Base-by-base conservation (phyloP, 2,888 invertebrate genomes). In the Opisthograptis luteolata region DNA sequence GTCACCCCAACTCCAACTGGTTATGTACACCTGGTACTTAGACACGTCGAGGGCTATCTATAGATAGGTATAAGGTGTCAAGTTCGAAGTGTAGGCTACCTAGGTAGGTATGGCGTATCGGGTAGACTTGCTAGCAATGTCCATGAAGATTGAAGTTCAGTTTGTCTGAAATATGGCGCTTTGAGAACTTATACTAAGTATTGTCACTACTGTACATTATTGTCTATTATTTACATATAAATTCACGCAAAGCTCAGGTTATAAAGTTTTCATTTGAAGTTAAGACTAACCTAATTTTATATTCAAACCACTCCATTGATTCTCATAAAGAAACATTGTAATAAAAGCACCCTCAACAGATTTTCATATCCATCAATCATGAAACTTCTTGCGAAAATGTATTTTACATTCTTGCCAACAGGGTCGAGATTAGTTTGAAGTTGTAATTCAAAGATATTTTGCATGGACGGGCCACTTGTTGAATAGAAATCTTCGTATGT, bases 11-110 rank as follows among this genome's bases (percentile, higher is more conserved):
- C 82, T 81, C 78, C 82, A 79, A 73, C 78, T 76, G 75, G 73
- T 76, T 85, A 87, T 88, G 77, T 83, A 76, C 84, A 87, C 87
- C 87, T 88, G 87, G 84, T 85, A 82, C 81, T 79, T 79, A 78
- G 70, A 70, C 58, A 28, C 28, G 45, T 52, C 22, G 52, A 52
- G 46, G 58, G 24, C 7, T 13, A 9, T 8, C 27, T 47, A 30
- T 52, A 35, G 32, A 34, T 32, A 27, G 19, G 10, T 49, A 39
- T 42, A 42, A 25, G 43, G 39, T 43, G 54, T 68, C 58, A 68
- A 67, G 64, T 64, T 66, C 59, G 62, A 56, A 54, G 55, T 55
- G 50, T 55, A 54, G 44, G 48, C 40, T 45, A 58, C 45, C 53
- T 35, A 56, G 15, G 4, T 17, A 17, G n/a, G 17, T 8, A n/a